Evolutionary conservation across 2,888 invertebrate genomes (phyloP).

Genomic region (Cryptus viduatorius): DNA sequence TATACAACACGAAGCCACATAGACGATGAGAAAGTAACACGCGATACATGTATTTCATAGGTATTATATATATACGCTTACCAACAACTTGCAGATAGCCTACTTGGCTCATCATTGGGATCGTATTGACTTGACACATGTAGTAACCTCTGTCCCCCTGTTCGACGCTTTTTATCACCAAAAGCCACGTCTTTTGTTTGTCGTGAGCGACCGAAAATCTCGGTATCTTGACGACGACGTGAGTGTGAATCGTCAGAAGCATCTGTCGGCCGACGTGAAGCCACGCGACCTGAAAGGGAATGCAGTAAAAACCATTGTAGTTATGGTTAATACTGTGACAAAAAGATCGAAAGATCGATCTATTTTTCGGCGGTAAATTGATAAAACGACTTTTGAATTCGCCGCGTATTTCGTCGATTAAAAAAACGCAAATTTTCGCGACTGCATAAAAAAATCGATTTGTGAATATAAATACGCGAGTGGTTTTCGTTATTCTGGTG

Average conservation of each 20-base stretch:
- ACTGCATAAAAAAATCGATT: constrained; percentile 43
- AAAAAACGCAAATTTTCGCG: background rate
- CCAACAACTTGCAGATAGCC: constrained; percentile 97
- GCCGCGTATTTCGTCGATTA: background rate
- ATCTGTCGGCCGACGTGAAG: constrained; percentile 97
- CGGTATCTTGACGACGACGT: constrained; percentile 96
- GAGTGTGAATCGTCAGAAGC: constrained; percentile 96
- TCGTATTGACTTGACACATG: constrained; percentile 96
- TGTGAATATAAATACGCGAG: constrained; percentile 46
- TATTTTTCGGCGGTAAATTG: background rate
- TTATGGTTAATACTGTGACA: background rate
- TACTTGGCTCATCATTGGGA: constrained; percentile 98
- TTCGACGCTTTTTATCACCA: constrained; percentile 96
- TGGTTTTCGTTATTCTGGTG: constrained; percentile 16
- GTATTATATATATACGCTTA: constrained; percentile 85
- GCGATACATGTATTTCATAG: constrained; percentile 22
- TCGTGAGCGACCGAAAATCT: constrained; percentile 96
- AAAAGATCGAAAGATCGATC: background rate
- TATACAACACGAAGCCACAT: constrained; percentile 18
- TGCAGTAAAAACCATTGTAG: background rate
- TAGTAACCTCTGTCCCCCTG: constrained; percentile 96
- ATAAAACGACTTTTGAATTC: background rate
- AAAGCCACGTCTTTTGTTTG: constrained; percentile 96
- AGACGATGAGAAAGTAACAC: background rate
- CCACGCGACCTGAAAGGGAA: constrained; percentile 92